Evolutionary conservation across 2,797 vertebrate genomes (phyloP).

Genomic region (Eupleurogrammus muticus): DNA sequence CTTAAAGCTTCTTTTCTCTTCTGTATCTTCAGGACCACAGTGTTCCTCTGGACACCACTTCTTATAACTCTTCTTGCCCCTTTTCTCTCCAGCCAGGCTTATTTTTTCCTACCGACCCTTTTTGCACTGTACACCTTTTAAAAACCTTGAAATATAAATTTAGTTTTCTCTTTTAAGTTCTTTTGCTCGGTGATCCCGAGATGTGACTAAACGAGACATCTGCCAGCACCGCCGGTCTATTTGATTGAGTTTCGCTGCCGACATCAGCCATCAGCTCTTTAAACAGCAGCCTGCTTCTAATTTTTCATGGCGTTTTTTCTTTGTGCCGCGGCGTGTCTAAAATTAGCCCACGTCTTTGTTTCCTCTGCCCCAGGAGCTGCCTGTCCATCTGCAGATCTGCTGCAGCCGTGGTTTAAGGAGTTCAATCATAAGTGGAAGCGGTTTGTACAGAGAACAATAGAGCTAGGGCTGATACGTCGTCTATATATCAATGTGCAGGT

Average conservation of each 20-base stretch:
- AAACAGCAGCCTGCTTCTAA: conserved; percentile 37
- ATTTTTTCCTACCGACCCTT: conserved; percentile 18
- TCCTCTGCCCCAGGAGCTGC: conserved; percentile 41
- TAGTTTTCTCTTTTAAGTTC: conserved; percentile 17
- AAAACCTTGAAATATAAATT: conserved; percentile 16
- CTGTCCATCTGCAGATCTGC: conserved; percentile 40
- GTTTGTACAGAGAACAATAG: conserved; percentile 8
- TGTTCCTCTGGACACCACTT: conserved; percentile 49
- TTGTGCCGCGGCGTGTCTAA: conserved; percentile 56
- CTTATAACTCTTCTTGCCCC: conserved; percentile 39
- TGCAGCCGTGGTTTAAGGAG: conserved; percentile 18
- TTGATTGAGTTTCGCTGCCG: conserved; percentile 30
- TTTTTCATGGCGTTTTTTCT: conserved; percentile 48
- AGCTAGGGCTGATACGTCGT: conserved; percentile 17
- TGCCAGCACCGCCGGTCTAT: conserved; percentile 19
- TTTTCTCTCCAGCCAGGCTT: conserved; percentile 21
- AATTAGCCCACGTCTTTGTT: conserved; percentile 47
- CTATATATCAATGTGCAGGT: conserved; percentile 22
- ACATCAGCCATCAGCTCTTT: conserved; percentile 32
- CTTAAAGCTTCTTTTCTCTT: conserved; percentile 65
- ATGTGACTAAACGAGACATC: conserved; percentile 26
- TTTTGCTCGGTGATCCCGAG: conserved; percentile 7
- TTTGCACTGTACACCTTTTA: neutral
- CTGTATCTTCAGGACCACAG: conserved; percentile 57
- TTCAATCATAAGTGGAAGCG: conserved; percentile 4